These are phyloP conservation scores for Eucera pruinosa DNA, from an alignment of 2,888 invertebrate genomes.

Conservation along the genomic window DNA sequence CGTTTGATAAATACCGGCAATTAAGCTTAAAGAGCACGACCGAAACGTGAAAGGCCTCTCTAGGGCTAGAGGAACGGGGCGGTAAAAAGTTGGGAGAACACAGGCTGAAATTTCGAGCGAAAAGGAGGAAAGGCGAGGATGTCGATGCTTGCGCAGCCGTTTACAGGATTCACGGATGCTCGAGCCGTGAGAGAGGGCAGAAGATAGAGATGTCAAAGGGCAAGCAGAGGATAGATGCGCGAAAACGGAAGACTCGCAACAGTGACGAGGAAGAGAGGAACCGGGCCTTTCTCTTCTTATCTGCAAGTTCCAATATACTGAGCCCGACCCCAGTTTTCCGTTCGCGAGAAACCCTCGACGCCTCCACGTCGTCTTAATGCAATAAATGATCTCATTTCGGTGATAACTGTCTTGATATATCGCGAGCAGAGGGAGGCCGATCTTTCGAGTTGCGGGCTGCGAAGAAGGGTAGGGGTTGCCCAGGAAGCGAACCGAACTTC, in stretches of 20 bases:
- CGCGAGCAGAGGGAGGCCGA: slow-evolving; percentile 62
- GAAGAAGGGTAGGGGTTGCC: background rate
- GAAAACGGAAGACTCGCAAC: background rate
- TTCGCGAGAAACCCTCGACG: slow-evolving; percentile 56
- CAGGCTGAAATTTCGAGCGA: background rate
- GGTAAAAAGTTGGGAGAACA: background rate
- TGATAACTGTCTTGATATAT: slow-evolving; percentile 82
- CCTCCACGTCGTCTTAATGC: slow-evolving; percentile 73
- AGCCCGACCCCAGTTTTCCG: slow-evolving; percentile 70
- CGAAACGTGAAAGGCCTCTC: slow-evolving; percentile 31
- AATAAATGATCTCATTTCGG: slow-evolving; percentile 81
- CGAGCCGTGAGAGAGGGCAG: slow-evolving; percentile 12
- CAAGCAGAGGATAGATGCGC: slow-evolving; percentile 14
- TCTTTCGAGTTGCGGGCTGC: slow-evolving; percentile 44
- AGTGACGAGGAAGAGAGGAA: slow-evolving; percentile 6
- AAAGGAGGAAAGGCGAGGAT: background rate
- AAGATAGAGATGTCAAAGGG: slow-evolving; percentile 35
- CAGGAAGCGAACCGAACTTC: slow-evolving; percentile 44
- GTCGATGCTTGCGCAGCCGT: slow-evolving; percentile 44
- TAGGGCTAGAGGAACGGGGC: background rate
- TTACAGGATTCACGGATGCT: slow-evolving; percentile 32
- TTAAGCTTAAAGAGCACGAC: slow-evolving; percentile 75
- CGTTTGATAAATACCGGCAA: slow-evolving; percentile 82
- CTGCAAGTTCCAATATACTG: slow-evolving; percentile 78
- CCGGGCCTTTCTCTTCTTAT: slow-evolving; percentile 73